Conservation (phyloP, 2,797 vertebrate genomes). For the Ceryle rudis region DNA sequence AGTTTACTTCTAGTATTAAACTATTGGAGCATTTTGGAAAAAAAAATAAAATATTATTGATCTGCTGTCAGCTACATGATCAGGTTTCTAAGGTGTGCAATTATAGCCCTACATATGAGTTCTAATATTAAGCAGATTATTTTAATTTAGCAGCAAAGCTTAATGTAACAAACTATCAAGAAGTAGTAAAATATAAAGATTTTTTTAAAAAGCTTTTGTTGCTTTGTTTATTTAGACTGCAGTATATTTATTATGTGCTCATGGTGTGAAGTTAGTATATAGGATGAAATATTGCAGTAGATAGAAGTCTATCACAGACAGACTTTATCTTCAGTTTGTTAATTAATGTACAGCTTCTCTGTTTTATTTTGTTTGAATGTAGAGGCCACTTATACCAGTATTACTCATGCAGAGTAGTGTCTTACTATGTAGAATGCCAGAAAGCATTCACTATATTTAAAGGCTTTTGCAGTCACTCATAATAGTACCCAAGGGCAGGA, state of each 20-base stretch:
- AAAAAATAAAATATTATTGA: constrained; percentile 44
- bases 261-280: background rate
- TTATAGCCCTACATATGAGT: background rate
- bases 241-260: background rate
- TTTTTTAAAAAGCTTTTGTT: background rate
- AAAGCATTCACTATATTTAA: background rate
- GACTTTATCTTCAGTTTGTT: background rate
- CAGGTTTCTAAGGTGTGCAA: background rate
- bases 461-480: background rate
- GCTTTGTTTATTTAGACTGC: background rate
- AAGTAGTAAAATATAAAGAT: background rate
- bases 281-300: background rate
- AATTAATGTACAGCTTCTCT: background rate
- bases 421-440: background rate
- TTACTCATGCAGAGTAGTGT: background rate
- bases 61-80: background rate
- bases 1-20: background rate
- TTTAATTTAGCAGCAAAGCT: background rate
- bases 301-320: background rate
- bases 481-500: background rate
- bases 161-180: background rate
- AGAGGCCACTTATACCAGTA: background rate
- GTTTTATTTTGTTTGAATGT: background rate
- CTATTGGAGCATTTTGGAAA: background rate
- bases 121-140: background rate